These are phyloP conservation scores for Achatina immaculata DNA, from an alignment of 1,140 invertebrate genomes.

Conservation along the genomic window DNA sequence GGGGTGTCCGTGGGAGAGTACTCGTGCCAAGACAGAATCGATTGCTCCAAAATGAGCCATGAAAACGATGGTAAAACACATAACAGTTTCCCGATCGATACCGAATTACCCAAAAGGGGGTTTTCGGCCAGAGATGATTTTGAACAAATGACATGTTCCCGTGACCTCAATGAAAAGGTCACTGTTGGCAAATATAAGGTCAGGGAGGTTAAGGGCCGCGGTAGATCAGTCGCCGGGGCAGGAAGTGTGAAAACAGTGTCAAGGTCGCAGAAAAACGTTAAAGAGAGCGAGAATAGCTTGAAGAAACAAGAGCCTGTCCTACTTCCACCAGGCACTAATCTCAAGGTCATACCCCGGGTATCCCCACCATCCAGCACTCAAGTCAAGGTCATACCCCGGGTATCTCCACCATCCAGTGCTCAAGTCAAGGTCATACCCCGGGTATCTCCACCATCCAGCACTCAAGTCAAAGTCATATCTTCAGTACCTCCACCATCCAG, in stretches of 20 bases:
- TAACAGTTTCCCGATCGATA: background rate
- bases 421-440: too few species aligned
- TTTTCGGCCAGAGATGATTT: background rate
- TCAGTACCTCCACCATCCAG: too few species aligned
- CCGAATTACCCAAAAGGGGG: background rate
- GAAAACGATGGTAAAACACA: background rate
- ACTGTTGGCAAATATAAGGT: background rate
- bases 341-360: too few species aligned
- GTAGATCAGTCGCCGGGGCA: background rate
- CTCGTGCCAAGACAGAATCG: background rate
- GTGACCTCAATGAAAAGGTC: background rate
- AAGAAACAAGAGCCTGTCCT: too few species aligned
- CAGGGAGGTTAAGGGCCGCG: background rate
- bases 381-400: too few species aligned
- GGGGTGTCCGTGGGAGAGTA: background rate
- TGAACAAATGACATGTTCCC: background rate
- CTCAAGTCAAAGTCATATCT: too few species aligned
- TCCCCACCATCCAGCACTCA: too few species aligned
- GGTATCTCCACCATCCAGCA: too few species aligned
- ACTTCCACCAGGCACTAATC: too few species aligned
- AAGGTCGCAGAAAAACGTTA: background rate
- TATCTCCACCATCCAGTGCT: too few species aligned
- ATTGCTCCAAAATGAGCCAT: background rate
- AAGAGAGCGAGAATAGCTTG: constrained; percentile 7
- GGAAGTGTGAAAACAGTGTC: too few species aligned